These are phyloP conservation scores for Xylota sylvarum DNA, from an alignment of 2,888 invertebrate species.

Conservation along the genomic window DNA sequence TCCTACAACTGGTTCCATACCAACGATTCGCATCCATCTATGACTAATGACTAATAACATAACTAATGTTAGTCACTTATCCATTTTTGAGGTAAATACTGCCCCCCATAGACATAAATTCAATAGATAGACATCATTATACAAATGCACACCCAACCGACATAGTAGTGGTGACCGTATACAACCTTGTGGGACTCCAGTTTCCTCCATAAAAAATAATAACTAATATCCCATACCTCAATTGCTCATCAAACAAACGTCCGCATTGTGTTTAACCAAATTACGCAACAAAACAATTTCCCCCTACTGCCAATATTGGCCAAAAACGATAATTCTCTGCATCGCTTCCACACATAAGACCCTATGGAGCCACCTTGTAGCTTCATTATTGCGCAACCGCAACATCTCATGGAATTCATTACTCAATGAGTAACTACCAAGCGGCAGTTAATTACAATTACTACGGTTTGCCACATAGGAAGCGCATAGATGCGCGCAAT, in stretches of 20 bases:
- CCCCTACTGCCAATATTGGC: not conserved
- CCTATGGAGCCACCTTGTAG: conserved; percentile 12
- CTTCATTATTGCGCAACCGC: conserved; percentile 47
- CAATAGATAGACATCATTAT: too few species aligned
- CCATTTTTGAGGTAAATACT: too few species aligned
- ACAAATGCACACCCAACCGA: too few species aligned
- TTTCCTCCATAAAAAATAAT: not conserved
- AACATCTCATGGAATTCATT: conserved; percentile 54
- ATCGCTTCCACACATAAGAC: not conserved
- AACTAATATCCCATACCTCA: not conserved
- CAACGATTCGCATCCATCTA: not conserved
- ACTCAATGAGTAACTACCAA: conserved; percentile 60
- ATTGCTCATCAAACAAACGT: conserved; percentile 1
- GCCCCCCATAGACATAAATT: too few species aligned
- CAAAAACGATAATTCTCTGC: not conserved
- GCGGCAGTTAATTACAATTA: conserved; percentile 58
- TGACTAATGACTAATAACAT: not conserved
- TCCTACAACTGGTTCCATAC: too few species aligned
- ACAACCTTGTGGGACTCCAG: too few species aligned
- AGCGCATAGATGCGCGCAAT: conserved; percentile 45
- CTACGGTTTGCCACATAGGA: conserved; percentile 47
- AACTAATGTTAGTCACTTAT: not conserved
- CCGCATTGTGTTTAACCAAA: not conserved
- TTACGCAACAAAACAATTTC: not conserved
- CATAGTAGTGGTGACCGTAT: too few species aligned